phyloP scores from a whole-genome alignment of 1,140 invertebrate species.

The Riptortus pedestris region DNA sequence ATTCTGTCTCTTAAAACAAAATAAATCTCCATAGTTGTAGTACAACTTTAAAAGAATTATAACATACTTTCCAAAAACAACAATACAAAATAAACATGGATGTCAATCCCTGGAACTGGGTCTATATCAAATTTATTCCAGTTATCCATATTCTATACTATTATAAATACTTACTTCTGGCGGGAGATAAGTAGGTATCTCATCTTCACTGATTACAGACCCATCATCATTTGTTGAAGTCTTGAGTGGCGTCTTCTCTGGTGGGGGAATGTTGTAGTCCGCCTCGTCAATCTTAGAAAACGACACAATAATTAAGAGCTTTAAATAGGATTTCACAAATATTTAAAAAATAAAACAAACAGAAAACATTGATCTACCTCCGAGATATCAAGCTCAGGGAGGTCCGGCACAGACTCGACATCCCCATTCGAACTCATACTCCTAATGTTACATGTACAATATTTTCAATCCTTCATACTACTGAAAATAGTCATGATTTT shows the following conservation, averaged over 20 bases:
- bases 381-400: constrained; percentile 24
- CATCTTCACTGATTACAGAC: constrained; percentile 48
- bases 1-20: too few species aligned
- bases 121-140: too few species aligned
- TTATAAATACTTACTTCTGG: constrained; percentile 32
- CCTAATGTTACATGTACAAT: background rate
- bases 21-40: too few species aligned
- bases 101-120: too few species aligned
- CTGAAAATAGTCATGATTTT: too few species aligned
- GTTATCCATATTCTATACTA: too few species aligned
- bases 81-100: too few species aligned
- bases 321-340: too few species aligned
- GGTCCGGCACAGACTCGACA: constrained; percentile 12
- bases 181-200: constrained; percentile 33
- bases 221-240: constrained; percentile 66
- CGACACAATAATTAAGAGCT: background rate
- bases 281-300: constrained; percentile 59
- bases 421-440: constrained; percentile 26
- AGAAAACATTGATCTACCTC: constrained; percentile 9
- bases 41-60: background rate
- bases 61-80: background rate
- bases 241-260: constrained; percentile 70
- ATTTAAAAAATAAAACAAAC: background rate
- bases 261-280: constrained; percentile 70
- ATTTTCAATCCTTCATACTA: too few species aligned